Conservation (phyloP, 2,888 invertebrate genomes). For the Agrochola macilenta region DNA sequence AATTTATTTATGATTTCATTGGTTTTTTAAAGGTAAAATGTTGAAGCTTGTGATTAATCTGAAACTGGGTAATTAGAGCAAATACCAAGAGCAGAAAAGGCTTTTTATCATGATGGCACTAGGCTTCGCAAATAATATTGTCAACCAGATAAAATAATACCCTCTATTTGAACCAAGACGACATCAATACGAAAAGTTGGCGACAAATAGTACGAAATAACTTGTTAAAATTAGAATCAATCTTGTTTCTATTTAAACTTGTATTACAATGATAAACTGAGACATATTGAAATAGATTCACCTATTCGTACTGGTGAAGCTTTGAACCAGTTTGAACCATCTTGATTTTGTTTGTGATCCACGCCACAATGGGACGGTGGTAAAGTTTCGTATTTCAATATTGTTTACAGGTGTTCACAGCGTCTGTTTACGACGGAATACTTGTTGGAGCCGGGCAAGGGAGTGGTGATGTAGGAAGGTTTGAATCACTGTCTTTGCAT, state of each 20-base stretch:
- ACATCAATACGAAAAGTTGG: neutral
- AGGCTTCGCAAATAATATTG: neutral
- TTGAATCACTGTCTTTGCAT: neutral
- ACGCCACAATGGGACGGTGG: neutral
- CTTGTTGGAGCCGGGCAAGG: constrained; percentile 28
- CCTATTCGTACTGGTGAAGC: neutral
- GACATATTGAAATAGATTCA: neutral
- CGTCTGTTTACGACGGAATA: constrained; percentile 38
- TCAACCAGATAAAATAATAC: neutral
- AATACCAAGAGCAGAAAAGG: neutral
- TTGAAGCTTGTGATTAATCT: neutral
- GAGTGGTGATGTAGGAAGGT: constrained; percentile 1
- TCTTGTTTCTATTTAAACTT: constrained; percentile 24
- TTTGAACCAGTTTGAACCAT: constrained; percentile 19
- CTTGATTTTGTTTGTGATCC: constrained; percentile 31
- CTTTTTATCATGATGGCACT: neutral
- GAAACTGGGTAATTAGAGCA: neutral
- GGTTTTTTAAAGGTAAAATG: neutral
- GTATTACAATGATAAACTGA: constrained; percentile 1
- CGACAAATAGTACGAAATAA: constrained; percentile 18
- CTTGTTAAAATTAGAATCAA: constrained; percentile 8
- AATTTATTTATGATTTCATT: neutral
- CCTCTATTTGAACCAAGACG: neutral
- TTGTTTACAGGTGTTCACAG: constrained; percentile 28
- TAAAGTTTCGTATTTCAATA: constrained; percentile 32